phyloP scores from a whole-genome alignment of 2,113 vertebrate species.

The Cyanocitta stelleri region DNA sequence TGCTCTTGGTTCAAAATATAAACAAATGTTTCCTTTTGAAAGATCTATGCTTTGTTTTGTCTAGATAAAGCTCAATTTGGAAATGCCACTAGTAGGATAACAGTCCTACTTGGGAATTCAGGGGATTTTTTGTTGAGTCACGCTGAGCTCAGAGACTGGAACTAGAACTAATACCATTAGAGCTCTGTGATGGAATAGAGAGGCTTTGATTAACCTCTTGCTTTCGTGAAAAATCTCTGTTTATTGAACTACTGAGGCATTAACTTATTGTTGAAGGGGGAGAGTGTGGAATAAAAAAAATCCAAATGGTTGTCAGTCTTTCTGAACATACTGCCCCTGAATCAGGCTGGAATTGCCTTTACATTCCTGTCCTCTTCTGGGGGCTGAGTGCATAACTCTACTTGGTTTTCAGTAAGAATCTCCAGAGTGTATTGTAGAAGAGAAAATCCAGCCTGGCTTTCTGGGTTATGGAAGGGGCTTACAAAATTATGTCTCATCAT shows the following conservation, averaged over 20 bases:
- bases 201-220: neutral
- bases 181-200: neutral
- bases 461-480: neutral
- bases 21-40: neutral
- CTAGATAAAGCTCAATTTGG: neutral
- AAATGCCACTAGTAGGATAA: neutral
- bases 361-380: neutral
- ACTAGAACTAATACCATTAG: conserved; percentile 17
- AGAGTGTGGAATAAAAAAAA: neutral
- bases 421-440: neutral
- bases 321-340: neutral
- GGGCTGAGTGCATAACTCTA: neutral
- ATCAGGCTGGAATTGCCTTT: neutral
- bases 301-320: neutral
- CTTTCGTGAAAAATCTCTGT: neutral
- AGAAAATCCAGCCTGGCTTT: neutral
- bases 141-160: neutral
- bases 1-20: conserved; percentile 12
- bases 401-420: neutral
- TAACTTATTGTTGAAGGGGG: neutral
- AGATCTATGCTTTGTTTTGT: neutral
- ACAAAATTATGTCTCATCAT: neutral
- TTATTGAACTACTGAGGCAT: neutral
- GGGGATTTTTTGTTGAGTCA: conserved; percentile 6
- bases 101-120: conserved; percentile 1